A percentile compares a stretch with the other conserved stretches of the same genome.
These are phyloP conservation scores for Darevskia nairensis DNA, from an alignment of 2,797 vertebrate species.

Conservation along the genomic window DNA sequence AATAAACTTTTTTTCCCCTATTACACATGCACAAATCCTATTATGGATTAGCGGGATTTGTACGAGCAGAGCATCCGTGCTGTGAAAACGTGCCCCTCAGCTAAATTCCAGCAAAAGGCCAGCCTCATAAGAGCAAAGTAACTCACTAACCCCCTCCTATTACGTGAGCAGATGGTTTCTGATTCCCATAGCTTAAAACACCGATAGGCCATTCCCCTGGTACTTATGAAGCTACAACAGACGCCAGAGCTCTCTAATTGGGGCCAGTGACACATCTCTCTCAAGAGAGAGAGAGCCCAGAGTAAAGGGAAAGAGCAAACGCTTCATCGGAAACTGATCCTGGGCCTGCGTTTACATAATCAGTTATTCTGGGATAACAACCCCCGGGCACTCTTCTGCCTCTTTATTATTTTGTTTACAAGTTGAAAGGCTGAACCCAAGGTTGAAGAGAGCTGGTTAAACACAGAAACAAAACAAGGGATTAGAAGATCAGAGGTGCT, in stretches of 20 bases:
- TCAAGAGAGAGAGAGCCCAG: background rate
- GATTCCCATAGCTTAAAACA: background rate
- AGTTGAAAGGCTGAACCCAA: background rate
- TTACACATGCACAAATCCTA: constrained; percentile 28
- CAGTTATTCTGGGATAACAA: constrained; percentile 12
- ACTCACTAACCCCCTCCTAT: background rate
- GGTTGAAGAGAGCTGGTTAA: background rate
- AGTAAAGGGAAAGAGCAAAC: background rate
- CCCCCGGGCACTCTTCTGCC: background rate
- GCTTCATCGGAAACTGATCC: background rate
- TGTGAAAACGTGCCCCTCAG: constrained; percentile 13
- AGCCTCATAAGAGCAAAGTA: constrained; percentile 35
- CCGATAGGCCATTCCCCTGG: background rate
- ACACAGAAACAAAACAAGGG: background rate
- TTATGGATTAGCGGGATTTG: constrained; percentile 45
- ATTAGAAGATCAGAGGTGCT: background rate
- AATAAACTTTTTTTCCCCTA: constrained; percentile 19
- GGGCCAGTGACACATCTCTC: background rate
- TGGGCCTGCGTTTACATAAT: constrained; percentile 26
- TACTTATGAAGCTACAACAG: constrained; percentile 2
- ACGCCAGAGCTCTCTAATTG: constrained; percentile 17
- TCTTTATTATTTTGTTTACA: constrained; percentile 20
- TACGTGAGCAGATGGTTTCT: constrained; percentile 11
- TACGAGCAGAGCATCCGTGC: background rate
- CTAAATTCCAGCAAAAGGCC: constrained; percentile 25